phyloP scores from a whole-genome alignment of 2,888 invertebrate genomes.

The Ctenicera cuprea region DNA sequence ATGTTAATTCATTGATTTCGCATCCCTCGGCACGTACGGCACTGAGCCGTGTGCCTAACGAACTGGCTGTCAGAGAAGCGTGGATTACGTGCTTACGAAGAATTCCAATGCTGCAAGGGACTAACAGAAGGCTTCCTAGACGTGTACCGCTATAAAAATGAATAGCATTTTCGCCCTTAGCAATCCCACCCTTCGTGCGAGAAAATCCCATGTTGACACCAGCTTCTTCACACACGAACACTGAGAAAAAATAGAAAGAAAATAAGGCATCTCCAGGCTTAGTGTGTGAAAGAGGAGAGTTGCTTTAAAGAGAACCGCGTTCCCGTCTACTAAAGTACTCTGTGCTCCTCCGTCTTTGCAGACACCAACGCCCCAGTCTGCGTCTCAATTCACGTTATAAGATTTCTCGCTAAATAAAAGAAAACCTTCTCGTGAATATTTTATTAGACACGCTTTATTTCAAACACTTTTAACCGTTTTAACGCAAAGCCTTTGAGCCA shows the following conservation, averaged over 20 bases:
- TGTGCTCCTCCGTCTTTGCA: conserved; percentile 52
- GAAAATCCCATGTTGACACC: conserved; percentile 69
- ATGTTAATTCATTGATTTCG: conserved; percentile 57
- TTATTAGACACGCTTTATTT: conserved; percentile 66
- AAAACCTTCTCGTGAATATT: conserved; percentile 66
- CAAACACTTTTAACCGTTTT: conserved; percentile 66
- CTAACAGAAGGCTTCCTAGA: conserved; percentile 48
- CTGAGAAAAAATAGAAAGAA: conserved; percentile 66
- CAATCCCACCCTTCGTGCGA: conserved; percentile 51
- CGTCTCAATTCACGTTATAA: conserved; percentile 66
- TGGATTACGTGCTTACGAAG: conserved; percentile 60
- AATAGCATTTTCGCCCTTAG: conserved; percentile 64
- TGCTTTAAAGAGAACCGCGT: conserved; percentile 62
- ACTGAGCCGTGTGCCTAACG: conserved; percentile 60
- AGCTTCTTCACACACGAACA: conserved; percentile 67
- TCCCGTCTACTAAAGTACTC: conserved; percentile 58
- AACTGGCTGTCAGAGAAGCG: conserved; percentile 57
- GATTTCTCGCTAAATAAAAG: conserved; percentile 65
- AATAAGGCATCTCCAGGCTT: conserved; percentile 65
- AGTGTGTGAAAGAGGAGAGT: conserved; percentile 62
- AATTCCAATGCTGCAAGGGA: conserved; percentile 60
- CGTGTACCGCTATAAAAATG: conserved; percentile 63
- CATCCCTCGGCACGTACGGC: conserved; percentile 59
- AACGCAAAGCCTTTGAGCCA: conserved; percentile 60
- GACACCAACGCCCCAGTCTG: conserved; percentile 54